A percentile compares a stretch with the other conserved stretches of the same genome.
phyloP scores from a whole-genome alignment of 2,888 invertebrate genomes.

The Tortrix viridana region DNA sequence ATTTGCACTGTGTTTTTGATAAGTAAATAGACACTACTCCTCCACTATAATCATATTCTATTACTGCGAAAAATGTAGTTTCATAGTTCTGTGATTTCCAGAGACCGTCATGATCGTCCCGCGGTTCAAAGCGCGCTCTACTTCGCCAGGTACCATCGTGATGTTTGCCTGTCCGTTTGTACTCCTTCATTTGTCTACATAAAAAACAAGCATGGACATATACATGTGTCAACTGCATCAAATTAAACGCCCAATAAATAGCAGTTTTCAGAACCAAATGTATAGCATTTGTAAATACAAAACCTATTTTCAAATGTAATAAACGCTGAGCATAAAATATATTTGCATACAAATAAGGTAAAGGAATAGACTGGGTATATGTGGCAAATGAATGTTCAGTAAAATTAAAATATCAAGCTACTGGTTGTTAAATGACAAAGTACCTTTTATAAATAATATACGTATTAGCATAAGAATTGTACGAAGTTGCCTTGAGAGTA shows the following conservation, averaged over 20 bases:
- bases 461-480: slow-evolving; percentile 64
- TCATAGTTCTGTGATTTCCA: slow-evolving; percentile 79
- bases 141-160: slow-evolving; percentile 86
- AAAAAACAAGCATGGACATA: slow-evolving; percentile 15
- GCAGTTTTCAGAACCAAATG: slow-evolving; percentile 20
- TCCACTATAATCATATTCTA: too few relatives aligned
- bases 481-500: slow-evolving; percentile 52
- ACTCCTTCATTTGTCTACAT: background rate
- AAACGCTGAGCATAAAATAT: slow-evolving; percentile 38
- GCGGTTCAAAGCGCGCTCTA: slow-evolving; percentile 92
- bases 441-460: slow-evolving; percentile 46
- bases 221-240: slow-evolving; percentile 24
- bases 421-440: slow-evolving; percentile 47
- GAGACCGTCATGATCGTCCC: slow-evolving; percentile 90
- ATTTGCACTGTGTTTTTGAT: slow-evolving; percentile 5
- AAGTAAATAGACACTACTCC: background rate
- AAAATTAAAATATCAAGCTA: slow-evolving; percentile 51
- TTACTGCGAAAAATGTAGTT: background rate
- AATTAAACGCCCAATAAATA: slow-evolving; percentile 25
- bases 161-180: slow-evolving; percentile 37
- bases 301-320: slow-evolving; percentile 39
- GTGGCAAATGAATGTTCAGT: slow-evolving; percentile 53
- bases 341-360: slow-evolving; percentile 36
- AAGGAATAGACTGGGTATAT: slow-evolving; percentile 34
- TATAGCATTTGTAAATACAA: slow-evolving; percentile 34